These are phyloP conservation scores for Dicrostonyx torquatus DNA, from an alignment of 2,797 vertebrate genomes.

Conservation along the genomic window DNA sequence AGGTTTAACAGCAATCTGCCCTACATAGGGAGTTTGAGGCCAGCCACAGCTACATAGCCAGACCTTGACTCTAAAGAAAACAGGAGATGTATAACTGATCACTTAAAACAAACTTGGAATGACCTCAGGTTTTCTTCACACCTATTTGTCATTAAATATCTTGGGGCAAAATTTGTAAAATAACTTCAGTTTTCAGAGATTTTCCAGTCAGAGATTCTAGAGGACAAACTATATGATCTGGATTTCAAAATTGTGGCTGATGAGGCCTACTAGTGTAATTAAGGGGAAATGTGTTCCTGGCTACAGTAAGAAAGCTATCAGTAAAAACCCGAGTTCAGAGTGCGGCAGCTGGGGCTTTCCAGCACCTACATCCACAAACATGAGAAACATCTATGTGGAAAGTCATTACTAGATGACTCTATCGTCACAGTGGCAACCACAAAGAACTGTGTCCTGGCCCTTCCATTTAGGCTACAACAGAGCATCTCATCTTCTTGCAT, in stretches of 20 bases:
- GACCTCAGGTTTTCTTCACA: not conserved
- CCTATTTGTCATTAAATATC: not conserved
- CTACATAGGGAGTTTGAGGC: not conserved
- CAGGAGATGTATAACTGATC: not conserved
- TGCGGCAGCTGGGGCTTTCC: not conserved
- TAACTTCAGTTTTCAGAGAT: conserved; percentile 14
- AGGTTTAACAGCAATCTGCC: not conserved
- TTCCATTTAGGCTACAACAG: not conserved
- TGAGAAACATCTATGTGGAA: not conserved
- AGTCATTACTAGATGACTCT: not conserved
- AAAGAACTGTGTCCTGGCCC: not conserved
- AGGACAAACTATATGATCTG: not conserved
- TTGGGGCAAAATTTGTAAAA: conserved; percentile 12
- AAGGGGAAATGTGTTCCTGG: not conserved
- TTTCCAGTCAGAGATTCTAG: not conserved
- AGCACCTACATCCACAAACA: not conserved
- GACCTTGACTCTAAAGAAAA: not conserved
- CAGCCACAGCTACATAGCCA: not conserved
- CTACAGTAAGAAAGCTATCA: not conserved
- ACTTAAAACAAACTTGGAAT: not conserved
- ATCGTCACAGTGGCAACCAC: not conserved
- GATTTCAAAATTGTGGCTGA: not conserved
- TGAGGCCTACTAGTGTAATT: not conserved
- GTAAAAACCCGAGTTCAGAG: not conserved
- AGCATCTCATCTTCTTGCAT: not conserved